Evolutionary conservation across 1,140 invertebrate genomes (phyloP), one percentile per base, ranked within the genome.

Genomic region (Eubasilissa regina): DNA sequence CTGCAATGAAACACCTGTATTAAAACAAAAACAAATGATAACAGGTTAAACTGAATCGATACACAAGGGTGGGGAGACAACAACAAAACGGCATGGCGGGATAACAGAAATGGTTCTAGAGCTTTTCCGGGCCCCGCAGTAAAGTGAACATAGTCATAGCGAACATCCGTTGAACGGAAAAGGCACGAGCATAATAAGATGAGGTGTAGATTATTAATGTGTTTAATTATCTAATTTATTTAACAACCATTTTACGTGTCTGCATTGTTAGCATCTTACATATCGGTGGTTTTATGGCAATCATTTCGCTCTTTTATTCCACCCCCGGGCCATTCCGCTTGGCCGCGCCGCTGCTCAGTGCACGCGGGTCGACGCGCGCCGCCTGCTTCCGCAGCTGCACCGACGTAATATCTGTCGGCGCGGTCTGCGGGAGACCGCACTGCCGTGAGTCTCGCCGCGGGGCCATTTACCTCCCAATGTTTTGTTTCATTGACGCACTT

Each of bases 301-400:
- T 56, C n/a, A 56, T 56, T 56, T 56, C n/a, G 53, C 19, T 56
- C 15, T 0, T 56, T 56, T 56, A 56, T 56, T 56, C 19, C 4
- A 9, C n/a, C 1, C 13, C 15, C 12, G 15, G 15, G 53, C 8
- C 53, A 15, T 12, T 6, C 13, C 51, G 51, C 15, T n/a, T 1
- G 53, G 19, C 15, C 53, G 15, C 15, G 19, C 53, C 53, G 6
- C 53, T 15, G 51, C 51, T 7, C n/a, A 15, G n/a, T 3, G 0
- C 4, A 13, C 53, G 6, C 13, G 51, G 7, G 17, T 12, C 56
- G 19, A 21, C 25, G 25, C 58, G 11, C 58, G 25, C 8, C 58
- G 56, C 56, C 17, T 19, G 56, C 19, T 60, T 4, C 56, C 17
- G 56, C 56, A 19, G 19, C 51, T 55, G 51, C 12, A 55, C 17